Evolutionary conservation across 2,113 vertebrate species (phyloP).

Genomic region (Cichladusa arquata): DNA sequence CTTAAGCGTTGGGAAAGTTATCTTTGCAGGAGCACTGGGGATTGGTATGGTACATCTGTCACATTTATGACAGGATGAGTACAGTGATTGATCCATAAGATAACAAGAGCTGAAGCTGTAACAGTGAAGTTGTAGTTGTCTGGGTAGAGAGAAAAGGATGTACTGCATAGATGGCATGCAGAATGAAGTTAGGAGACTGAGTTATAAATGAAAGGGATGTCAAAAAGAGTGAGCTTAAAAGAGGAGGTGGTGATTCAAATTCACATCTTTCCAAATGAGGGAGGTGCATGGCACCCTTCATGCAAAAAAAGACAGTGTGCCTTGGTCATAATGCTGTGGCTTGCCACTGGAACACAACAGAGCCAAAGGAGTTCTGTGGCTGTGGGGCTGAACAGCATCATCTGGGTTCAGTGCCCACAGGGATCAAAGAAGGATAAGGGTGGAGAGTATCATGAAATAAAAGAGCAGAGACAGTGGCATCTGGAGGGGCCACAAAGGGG

Average conservation of each 20-base stretch:
- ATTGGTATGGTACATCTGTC: conserved; percentile 8
- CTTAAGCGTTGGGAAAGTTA: conserved; percentile 8
- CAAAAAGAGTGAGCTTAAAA: background rate
- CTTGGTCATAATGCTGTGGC: background rate
- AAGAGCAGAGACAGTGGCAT: background rate
- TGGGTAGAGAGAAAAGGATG: background rate
- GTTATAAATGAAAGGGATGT: background rate
- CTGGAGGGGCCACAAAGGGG: background rate
- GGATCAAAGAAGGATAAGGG: background rate
- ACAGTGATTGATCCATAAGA: conserved; percentile 24
- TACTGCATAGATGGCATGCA: background rate
- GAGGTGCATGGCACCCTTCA: background rate
- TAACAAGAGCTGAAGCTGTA: conserved; percentile 4
- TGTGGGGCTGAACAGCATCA: fast-evolving
- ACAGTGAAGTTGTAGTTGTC: conserved; percentile 11
- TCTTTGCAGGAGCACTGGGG: conserved; percentile 19
- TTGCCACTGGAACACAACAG: background rate
- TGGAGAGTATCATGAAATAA: background rate
- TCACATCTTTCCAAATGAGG: background rate
- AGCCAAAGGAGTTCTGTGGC: background rate
- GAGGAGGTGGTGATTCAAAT: background rate
- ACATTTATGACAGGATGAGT: conserved; percentile 26
- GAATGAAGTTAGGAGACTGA: background rate
- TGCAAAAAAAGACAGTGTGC: background rate
- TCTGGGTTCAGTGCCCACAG: background rate